A percentile compares a stretch with the other conserved stretches of the same genome.
Conservation (phyloP, 1,140 invertebrate genomes). For the Scaptomyza montana region DNA sequence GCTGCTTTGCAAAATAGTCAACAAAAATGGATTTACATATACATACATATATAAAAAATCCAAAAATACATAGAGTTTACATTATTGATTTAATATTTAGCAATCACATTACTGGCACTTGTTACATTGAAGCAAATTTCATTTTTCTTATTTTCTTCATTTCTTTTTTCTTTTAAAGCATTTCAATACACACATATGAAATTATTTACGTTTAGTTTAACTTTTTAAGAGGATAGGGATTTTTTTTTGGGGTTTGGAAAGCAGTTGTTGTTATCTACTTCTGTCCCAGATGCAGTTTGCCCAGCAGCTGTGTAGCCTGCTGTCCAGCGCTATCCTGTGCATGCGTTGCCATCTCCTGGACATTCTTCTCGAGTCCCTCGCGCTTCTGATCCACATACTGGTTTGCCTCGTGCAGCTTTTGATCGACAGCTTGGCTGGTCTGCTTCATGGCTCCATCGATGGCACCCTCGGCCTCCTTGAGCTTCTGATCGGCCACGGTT, state of each 20-base stretch:
- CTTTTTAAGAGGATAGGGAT: neutral
- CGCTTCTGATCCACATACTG: slow-evolving; percentile 83
- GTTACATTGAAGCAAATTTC: slow-evolving; percentile 78
- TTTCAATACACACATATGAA: slow-evolving; percentile 47
- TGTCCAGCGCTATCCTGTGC: slow-evolving; percentile 73
- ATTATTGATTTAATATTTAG: slow-evolving; percentile 51
- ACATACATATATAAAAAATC: slow-evolving; percentile 37
- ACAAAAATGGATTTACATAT: slow-evolving; percentile 24
- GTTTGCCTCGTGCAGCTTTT: slow-evolving; percentile 83
- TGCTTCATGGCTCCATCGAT: slow-evolving; percentile 78
- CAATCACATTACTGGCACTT: slow-evolving; percentile 83
- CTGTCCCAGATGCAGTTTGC: slow-evolving; percentile 73
- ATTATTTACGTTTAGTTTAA: slow-evolving; percentile 37
- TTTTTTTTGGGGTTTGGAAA: slow-evolving; percentile 2
- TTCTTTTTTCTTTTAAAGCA: slow-evolving; percentile 56
- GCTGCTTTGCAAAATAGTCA: slow-evolving; percentile 7
- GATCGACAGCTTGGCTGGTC: slow-evolving; percentile 80
- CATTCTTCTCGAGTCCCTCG: slow-evolving; percentile 74
- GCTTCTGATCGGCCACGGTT: slow-evolving; percentile 76
- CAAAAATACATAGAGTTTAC: slow-evolving; percentile 61
- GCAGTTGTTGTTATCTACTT: slow-evolving; percentile 50
- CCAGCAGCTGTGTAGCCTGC: slow-evolving; percentile 75
- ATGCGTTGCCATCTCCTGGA: slow-evolving; percentile 70
- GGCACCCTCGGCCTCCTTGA: slow-evolving; percentile 78
- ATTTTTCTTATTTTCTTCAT: slow-evolving; percentile 30